Base-by-base conservation (phyloP, 2,797 vertebrate genomes). In the Intellagama lesueurii region DNA sequence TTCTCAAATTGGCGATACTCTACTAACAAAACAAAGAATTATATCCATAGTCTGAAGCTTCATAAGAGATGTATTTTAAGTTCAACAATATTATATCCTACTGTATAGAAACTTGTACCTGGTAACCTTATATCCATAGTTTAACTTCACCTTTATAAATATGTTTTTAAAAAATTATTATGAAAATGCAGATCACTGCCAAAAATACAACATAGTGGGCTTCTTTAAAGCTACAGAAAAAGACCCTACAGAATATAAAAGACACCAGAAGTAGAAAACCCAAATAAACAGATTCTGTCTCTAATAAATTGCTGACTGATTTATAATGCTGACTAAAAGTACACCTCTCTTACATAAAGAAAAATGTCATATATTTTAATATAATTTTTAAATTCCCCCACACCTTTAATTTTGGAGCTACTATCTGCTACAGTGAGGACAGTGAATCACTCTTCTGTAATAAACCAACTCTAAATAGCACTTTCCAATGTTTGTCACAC, bases 221-320 rank as follows among this genome's bases (percentile, higher is more conserved):
- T 44, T 82, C 30, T 82, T 66, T 47, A 88, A 3, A 0, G 4
- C 7, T 11, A 12, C 40, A 0, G 0, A 1, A 17, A 3, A 85
- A 75, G 70, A 16, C 69, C 78, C 81, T 81, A 0, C 69, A 60
- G 0, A 72, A 81, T 5, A 0, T 0, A 86, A 1, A 80, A 30
- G 0, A 14, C 83, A 24, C 3, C 81, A 16, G 2, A 3, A 28
- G 7, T 44, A 16, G 5, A 56, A 79, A 75, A 17, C 6, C 14
- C 32, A 86, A 24, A 28, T 9, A 5, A 30, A 17, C 17, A 26
- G 47, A 16, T 28, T 11, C 30, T 32, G 60, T 64, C 7, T 56
- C 52, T 56, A 22, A 17, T 64, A 19, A 64, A 64, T 5, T 64
- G 3, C 60, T 22, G 60, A 64, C 60, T 64, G 52, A 56, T 22